Evolutionary conservation across 2,888 invertebrate genomes (phyloP).

Genomic region (Argyresthia albistria): DNA sequence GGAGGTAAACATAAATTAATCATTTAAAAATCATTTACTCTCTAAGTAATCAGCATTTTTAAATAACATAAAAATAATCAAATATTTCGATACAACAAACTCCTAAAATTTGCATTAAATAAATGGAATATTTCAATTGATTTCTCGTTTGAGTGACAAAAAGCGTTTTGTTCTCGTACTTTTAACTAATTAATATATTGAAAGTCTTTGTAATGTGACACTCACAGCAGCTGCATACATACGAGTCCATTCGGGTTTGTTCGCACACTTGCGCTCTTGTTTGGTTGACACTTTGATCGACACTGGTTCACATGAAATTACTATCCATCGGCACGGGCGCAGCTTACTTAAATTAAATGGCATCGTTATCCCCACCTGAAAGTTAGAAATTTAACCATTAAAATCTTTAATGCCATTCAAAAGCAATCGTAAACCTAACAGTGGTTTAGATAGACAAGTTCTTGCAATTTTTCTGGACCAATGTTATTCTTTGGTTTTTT

Average conservation of each 20-base stretch:
- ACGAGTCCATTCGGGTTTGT: no score
- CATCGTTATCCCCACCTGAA: slow-evolving; percentile 66
- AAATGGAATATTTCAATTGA: slow-evolving; percentile 60
- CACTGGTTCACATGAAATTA: slow-evolving; percentile 47
- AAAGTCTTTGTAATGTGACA: slow-evolving; percentile 10
- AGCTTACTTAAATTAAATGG: slow-evolving; percentile 67
- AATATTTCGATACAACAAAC: slow-evolving; percentile 63
- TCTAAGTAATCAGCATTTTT: slow-evolving; percentile 52
- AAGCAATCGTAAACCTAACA: no score
- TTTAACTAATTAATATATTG: slow-evolving; percentile 17
- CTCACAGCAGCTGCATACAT: neutral
- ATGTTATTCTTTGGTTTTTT: no score
- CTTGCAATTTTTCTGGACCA: no score
- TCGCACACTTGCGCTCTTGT: neutral
- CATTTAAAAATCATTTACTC: slow-evolving; percentile 47
- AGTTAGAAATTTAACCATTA: slow-evolving; percentile 8
- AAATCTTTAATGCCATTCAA: neutral
- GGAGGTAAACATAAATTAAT: slow-evolving; percentile 58
- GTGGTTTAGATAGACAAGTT: no score
- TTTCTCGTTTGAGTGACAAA: slow-evolving; percentile 38
- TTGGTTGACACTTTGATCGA: slow-evolving; percentile 15
- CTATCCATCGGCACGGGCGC: slow-evolving; percentile 51
- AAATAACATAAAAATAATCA: slow-evolving; percentile 61
- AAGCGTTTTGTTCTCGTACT: slow-evolving; percentile 20
- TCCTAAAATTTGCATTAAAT: slow-evolving; percentile 38